Evolutionary conservation across 1,140 invertebrate genomes (phyloP), one percentile per base, ranked within the genome.

Genomic region (Aphelenchoides fujianensis): DNA sequence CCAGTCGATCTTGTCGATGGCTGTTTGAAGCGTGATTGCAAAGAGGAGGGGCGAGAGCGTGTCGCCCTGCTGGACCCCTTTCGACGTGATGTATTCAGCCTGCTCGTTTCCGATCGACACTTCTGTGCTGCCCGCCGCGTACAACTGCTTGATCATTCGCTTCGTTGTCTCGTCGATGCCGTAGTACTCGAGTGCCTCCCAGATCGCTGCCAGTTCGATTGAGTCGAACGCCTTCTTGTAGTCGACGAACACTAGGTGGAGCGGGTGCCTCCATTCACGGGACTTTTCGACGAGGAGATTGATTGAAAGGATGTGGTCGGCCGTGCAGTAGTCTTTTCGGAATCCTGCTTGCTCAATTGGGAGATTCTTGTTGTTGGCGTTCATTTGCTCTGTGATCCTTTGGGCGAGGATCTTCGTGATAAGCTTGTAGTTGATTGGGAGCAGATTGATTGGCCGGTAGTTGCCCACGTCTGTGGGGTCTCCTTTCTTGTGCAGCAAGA

Each of bases 201-300:
- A 71, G 23, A 70, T 72, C 16, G 35, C 16, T n/a, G 30, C 30
- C n/a, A 72, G 23, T 31, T 83, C 73, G 16, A 80, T 37, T 41
- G 68, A 79, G 53, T 82, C 77, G 52, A 83, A 81, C 3, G 75
- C 80, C 67, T 84, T 84, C 62, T 72, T 62, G 53, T 70, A 79
- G 53, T 84, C 71, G 2, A 84, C 69, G 48, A 81, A 82, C 28
- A 52, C 72, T 23, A 78, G 71, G 62, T 75, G 78, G 7, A 82
- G 61, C 5, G 78, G 71, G 7, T 66, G 57, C 1, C 77, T 68
- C 73, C 76, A 80, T 73, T 83, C 71, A 0, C 71, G 5, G 55
- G 67, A 77, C 59, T 84, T 78, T 53, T 83, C 73, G 2, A 77
- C 28, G 2, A 71, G 35, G 2, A n/a, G 16, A n/a, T 57, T 71